Evolutionary conservation across 2,113 vertebrate genomes (phyloP), one percentile per base, ranked within the genome.

Genomic region (Uropsilus gracilis): DNA sequence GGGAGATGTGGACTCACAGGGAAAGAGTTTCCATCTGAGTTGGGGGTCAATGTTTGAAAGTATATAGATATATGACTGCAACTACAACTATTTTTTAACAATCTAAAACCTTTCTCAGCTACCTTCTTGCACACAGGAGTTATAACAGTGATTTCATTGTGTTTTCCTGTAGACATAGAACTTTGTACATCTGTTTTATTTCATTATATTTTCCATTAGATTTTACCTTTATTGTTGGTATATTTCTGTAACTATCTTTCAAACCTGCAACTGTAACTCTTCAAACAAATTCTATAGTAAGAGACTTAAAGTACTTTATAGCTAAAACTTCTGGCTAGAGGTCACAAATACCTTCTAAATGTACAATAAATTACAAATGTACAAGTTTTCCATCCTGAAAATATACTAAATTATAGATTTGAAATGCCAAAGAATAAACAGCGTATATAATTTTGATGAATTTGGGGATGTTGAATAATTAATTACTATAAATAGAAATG

Each of bases 351-450:
- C n/a, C 28, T 48, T 20, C 57, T 50, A 69, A 82, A 44, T 26
- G 18, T 7, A 63, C 2, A 34, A 55, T 55, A 83, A 46, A 89
- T 26, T 37, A 1, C n/a, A 80, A 94, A 71, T 1, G 2, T 75
- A 24, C 48, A 82, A 84, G 9, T 95, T 90, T 95, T 82, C 13
- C 90, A 28, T 37, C 16, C 75, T 86, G 22, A 92, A 94, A 77
- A 73, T n/a, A 84, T 39, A 46, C 28, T 61, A 94, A 42, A 63
- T 55, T 57, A 81, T 53, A 93, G 75, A 61, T 69, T 91, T 76
- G 37, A 87, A 57, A 46, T 76, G 14, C 22, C 61, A 81, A 83
- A 80, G 32, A 71, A 84, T 86, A 12, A 78, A 64, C 30, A 57
- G 72, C 39, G 77, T 92, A 22, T 46, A 42, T 77, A 42, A 66